Evolutionary conservation across 1,140 invertebrate genomes (phyloP).

Genomic region (Drosophila eugracilis): DNA sequence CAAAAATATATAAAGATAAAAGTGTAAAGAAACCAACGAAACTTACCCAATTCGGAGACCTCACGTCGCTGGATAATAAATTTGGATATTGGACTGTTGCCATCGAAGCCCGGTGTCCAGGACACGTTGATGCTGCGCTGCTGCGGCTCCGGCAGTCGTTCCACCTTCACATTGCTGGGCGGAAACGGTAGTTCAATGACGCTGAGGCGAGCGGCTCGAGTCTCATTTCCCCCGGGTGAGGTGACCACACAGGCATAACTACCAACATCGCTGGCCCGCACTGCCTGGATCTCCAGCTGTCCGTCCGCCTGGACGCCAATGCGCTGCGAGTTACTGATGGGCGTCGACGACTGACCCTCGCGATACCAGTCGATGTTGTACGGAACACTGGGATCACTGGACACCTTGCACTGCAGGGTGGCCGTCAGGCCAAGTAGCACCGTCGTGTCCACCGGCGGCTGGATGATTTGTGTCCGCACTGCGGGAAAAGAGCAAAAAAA

Average conservation of each 20-base stretch:
- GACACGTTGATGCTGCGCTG: conserved; percentile 93
- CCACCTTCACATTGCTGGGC: conserved; percentile 93
- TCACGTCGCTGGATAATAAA: conserved; percentile 96
- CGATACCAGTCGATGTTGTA: conserved; percentile 96
- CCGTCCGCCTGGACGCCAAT: conserved; percentile 91
- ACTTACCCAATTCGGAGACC: conserved; percentile 92
- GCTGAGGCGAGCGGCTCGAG: conserved; percentile 91
- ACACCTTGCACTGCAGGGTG: conserved; percentile 96
- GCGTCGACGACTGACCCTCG: conserved; percentile 88
- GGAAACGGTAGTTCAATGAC: conserved; percentile 97
- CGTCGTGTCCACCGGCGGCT: conserved; percentile 95
- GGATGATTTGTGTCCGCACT: conserved; percentile 96
- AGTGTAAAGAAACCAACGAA: neutral
- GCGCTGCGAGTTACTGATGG: conserved; percentile 87
- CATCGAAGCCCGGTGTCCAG: conserved; percentile 98
- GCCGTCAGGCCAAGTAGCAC: conserved; percentile 96
- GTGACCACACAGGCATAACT: conserved; percentile 91
- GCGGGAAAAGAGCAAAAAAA: conserved; percentile 51
- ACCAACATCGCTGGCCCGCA: conserved; percentile 92
- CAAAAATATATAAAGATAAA: conserved; percentile 16
- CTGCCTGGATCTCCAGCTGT: conserved; percentile 92
- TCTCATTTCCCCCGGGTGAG: conserved; percentile 96
- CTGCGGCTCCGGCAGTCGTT: conserved; percentile 87
- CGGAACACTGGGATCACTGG: conserved; percentile 95
- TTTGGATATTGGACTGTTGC: conserved; percentile 97